Percentiles rank a stretch among this genome's conserved stretches.
phyloP scores from a whole-genome alignment of 23 tunicate species.

The Ascidia mentula region DNA sequence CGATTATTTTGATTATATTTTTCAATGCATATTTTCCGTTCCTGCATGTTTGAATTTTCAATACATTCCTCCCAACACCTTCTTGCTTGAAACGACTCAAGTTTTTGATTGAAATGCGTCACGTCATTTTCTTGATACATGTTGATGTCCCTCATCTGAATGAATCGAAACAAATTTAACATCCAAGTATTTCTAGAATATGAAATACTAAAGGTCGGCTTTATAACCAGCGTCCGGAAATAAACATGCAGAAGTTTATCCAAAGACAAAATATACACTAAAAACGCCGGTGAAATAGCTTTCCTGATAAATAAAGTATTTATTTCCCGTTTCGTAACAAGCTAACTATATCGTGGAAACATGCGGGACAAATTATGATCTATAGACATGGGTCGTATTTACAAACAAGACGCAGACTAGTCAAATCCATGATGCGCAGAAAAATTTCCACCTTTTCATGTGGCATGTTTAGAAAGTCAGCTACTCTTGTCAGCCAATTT shows the following conservation, averaged over 20 bases:
- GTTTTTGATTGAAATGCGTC: conserved; percentile 7
- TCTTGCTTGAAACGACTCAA: background rate
- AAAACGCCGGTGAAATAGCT: too few species aligned
- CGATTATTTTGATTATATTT: conserved; percentile 29
- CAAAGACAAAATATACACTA: too few species aligned
- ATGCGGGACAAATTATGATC: too few species aligned
- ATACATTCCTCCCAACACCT: conserved; percentile 43
- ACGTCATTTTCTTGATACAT: conserved; percentile 38
- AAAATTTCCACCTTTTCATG: conserved; percentile 30
- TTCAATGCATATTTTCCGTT: background rate
- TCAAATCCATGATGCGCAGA: background rate
- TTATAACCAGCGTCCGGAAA: too few species aligned
- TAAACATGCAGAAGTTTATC: background rate
- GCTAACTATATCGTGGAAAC: too few species aligned
- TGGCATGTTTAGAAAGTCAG: conserved; percentile 22
- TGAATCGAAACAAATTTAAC: too few species aligned
- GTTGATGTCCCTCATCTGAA: conserved; percentile 41
- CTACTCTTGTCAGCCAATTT: conserved; percentile 29
- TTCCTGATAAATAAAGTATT: too few species aligned
- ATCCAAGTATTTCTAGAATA: too few species aligned
- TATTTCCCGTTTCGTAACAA: too few species aligned
- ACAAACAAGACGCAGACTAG: background rate
- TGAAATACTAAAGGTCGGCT: too few species aligned
- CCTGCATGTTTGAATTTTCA: conserved; percentile 4
- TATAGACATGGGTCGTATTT: too few species aligned